These are phyloP conservation scores for Nemoura dubitans DNA, from an alignment of 2,888 invertebrate genomes.

Conservation along the genomic window DNA sequence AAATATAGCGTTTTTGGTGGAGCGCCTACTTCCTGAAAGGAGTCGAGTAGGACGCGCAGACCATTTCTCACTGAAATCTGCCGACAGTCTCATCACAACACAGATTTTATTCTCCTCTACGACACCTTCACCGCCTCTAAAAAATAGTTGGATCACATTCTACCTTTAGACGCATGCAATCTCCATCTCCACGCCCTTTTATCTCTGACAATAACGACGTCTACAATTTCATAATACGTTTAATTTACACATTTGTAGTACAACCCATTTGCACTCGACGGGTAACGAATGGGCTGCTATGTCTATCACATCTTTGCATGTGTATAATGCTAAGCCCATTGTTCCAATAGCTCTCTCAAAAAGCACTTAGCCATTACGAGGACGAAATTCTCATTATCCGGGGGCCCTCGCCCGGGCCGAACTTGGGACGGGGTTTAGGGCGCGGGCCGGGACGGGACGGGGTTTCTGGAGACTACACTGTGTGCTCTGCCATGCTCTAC, in stretches of 20 bases:
- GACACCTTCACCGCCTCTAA: not conserved
- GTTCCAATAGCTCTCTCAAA: slow-evolving; percentile 25
- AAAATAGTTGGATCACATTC: not conserved
- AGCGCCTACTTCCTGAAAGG: not conserved
- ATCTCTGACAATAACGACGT: not conserved
- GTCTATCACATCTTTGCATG: slow-evolving; percentile 9
- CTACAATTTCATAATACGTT: not conserved
- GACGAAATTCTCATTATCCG: slow-evolving; percentile 7
- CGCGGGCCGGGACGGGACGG: not conserved
- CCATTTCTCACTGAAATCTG: no score
- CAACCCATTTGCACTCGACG: not conserved
- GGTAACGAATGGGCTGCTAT: not conserved
- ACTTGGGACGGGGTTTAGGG: not conserved
- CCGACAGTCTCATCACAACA: not conserved
- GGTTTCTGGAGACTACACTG: not conserved
- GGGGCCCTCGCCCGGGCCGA: not conserved
- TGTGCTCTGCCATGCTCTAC: not conserved
- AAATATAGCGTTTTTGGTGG: not conserved
- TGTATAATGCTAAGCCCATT: not conserved
- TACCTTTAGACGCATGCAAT: not conserved
- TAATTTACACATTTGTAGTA: slow-evolving; percentile 12
- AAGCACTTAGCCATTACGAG: slow-evolving; percentile 17
- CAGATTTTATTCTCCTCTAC: not conserved
- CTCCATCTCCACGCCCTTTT: not conserved
- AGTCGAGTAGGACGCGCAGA: not conserved